Evolutionary conservation across 1,140 invertebrate genomes (phyloP).

Genomic region (Drosophila sproati): DNA sequence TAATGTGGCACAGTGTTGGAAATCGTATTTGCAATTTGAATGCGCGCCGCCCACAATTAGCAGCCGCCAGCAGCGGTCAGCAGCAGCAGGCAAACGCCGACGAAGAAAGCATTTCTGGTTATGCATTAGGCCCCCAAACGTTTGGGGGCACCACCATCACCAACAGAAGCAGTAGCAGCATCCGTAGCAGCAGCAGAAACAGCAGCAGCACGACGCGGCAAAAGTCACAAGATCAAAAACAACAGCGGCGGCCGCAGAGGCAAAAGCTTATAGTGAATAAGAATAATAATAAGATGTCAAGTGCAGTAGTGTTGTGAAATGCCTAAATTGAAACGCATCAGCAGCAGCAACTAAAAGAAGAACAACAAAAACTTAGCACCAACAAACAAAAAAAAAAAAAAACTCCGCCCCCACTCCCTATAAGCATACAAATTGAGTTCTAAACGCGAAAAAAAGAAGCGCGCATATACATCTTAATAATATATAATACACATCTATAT

Average conservation of each 20-base stretch:
- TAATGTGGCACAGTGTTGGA: constrained; percentile 82
- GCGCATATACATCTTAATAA: constrained; percentile 3
- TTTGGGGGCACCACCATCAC: constrained; percentile 77
- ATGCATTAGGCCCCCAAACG: constrained; percentile 82
- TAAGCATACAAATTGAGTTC: constrained; percentile 51
- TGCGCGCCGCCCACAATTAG: constrained; percentile 63
- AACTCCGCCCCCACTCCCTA: constrained; percentile 25
- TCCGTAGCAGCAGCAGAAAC: constrained; percentile 39
- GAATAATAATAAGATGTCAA: constrained; percentile 45
- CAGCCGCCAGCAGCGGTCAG: constrained; percentile 54
- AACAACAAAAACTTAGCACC: constrained; percentile 57
- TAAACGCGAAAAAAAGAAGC: constrained; percentile 17
- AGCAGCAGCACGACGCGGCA: constrained; percentile 50
- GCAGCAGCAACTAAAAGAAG: constrained; percentile 47
- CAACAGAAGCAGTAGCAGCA: constrained; percentile 46
- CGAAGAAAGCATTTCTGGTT: constrained; percentile 68
- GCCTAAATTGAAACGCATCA: constrained; percentile 40
- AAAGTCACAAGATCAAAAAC: constrained; percentile 35
- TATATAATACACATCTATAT: constrained; percentile 22
- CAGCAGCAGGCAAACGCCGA: constrained; percentile 58
- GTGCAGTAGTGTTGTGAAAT: constrained; percentile 74
- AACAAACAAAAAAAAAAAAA: constrained; percentile 46
- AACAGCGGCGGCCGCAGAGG: constrained; percentile 54
- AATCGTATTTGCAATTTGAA: constrained; percentile 77
- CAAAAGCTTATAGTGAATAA: constrained; percentile 52